Evolutionary conservation across 2,113 vertebrate genomes (phyloP), one percentile per base, ranked within the genome.

Genomic region (Lepus americanus): DNA sequence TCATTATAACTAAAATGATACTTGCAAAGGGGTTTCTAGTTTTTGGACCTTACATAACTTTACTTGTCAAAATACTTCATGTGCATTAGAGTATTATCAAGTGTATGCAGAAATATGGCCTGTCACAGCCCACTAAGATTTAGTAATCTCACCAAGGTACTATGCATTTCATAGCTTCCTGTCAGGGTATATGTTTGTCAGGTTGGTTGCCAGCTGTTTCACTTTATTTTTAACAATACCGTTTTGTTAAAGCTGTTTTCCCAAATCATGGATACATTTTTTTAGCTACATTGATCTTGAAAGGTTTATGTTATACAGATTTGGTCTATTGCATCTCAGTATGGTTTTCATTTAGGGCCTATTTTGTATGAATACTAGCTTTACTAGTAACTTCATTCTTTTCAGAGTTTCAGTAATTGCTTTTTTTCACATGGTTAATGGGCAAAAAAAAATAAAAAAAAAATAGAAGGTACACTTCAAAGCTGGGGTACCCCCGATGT

Each of bases 371-470:
- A 97, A 98, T 97, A 94, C 94, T 89, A 94, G 82, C 93, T 98
- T 98, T 97, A 96, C 82, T 90, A 97, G 92, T 95, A 97, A 94
- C 93, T 64, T 16, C 95, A 84, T 90, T 36, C 95, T 74, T 97
- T 94, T 97, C 83, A 16, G 87, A 96, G 97, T 97, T 97, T 97
- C 95, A 63, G 95, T 98, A 98, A 98, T 98, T 98, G 97, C 95
- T 93, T 97, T 92, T 97, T 98, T 98, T 98, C 97, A 98, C 97
- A 97, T 95, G 96, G 95, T 94, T 90, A 94, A 92, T 69, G 85
- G 83, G 67, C 86, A 96, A 88, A 92, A 91, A 96, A 95, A 66
- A 96, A 88, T 91, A 90, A 95, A 95, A 66, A 88, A 92, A 91
- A 96, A 95, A 66, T 20, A 72, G 73, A 80, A 92, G 19, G 9